A percentile compares a stretch with the other conserved stretches of the same genome.
Conservation (phyloP, 2,113 vertebrate species). For the Reinhardtius hippoglossoides region DNA sequence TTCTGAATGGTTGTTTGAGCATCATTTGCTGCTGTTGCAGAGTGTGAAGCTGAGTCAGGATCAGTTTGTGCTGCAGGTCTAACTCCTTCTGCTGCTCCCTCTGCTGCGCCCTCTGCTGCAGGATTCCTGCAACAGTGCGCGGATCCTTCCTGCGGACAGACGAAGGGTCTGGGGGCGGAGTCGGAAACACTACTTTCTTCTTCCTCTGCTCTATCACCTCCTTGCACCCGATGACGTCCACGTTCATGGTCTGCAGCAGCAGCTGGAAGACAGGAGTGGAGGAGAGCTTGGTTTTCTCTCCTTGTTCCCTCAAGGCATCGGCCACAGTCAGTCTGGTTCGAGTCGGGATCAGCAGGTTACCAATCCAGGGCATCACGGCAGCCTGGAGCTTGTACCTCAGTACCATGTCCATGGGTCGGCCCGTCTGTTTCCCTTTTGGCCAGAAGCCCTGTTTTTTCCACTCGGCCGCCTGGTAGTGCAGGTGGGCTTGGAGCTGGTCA, state of each 20-base stretch:
- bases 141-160: not conserved
- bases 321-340: constrained; percentile 8
- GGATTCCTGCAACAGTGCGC: not conserved
- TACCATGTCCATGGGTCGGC: fast-evolving
- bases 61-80: not conserved
- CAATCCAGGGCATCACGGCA: constrained; percentile 88
- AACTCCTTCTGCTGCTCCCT: not conserved
- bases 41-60: not conserved
- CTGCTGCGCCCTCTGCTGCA: constrained; percentile 3
- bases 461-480: not conserved
- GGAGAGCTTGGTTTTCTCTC: constrained; percentile 47
- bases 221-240: constrained; percentile 88
- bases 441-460: not conserved
- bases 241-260: constrained; percentile 84
- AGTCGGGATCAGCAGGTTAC: constrained; percentile 77
- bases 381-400: constrained; percentile 79
- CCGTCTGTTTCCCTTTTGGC: not conserved
- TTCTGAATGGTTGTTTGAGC: not conserved
- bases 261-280: constrained; percentile 86
- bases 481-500: constrained; percentile 32
- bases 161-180: not conserved
- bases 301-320: constrained; percentile 72
- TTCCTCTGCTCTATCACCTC: constrained; percentile 81
- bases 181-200: fast-evolving
- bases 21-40: not conserved